Percentiles rank a stretch among this genome's conserved stretches.
phyloP scores from a whole-genome alignment of 2,113 vertebrate species.

The Grammomys surdaster region DNA sequence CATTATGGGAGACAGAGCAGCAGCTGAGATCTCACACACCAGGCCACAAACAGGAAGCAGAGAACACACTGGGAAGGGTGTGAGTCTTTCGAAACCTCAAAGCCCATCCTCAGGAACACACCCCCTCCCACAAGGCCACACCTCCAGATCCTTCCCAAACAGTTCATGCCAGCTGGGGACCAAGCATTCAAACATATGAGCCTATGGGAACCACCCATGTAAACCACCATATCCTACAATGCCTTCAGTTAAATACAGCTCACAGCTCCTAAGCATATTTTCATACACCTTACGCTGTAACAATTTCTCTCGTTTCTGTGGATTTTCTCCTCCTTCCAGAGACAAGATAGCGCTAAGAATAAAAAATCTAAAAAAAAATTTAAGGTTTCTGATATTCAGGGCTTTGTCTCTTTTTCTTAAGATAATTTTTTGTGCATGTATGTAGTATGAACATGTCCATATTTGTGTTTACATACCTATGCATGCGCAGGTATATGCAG shows the following conservation, averaged over 20 bases:
- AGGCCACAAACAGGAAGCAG: neutral
- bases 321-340: neutral
- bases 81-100: neutral
- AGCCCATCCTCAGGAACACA: neutral
- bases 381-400: slow-evolving; percentile 11
- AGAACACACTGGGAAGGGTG: neutral
- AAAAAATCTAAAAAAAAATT: neutral
- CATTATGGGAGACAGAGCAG: neutral
- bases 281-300: neutral
- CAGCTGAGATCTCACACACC: neutral
- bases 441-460: neutral
- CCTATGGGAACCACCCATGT: neutral
- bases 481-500: neutral
- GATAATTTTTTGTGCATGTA: neutral
- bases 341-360: neutral
- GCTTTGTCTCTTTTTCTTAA: neutral
- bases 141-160: neutral
- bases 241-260: neutral
- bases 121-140: neutral
- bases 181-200: neutral
- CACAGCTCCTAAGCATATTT: slow-evolving; percentile 4
- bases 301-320: neutral
- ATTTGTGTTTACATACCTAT: neutral
- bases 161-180: neutral
- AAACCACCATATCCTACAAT: neutral